Evolutionary conservation across 2,113 vertebrate species (phyloP).

Genomic region (Leucopsar rothschildi): DNA sequence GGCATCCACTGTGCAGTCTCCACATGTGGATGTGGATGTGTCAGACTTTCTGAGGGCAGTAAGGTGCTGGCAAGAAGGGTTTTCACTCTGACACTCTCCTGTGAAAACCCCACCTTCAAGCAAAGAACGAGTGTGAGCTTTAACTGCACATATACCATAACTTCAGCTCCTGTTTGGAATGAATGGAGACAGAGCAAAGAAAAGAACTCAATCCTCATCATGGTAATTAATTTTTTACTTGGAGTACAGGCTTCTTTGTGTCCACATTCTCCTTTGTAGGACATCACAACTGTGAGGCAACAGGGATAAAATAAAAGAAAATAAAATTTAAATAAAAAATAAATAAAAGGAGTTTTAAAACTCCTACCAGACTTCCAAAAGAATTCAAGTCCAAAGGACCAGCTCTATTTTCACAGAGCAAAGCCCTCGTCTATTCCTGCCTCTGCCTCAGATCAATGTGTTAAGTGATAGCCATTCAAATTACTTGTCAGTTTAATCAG

Average conservation of each 20-base stretch:
- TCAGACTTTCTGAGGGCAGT: background rate
- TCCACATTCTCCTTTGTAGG: background rate
- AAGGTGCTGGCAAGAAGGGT: background rate
- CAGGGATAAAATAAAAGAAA: background rate
- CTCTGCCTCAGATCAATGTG: conserved; percentile 73
- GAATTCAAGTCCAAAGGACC: background rate
- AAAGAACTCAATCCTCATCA: background rate
- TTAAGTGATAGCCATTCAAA: conserved; percentile 79
- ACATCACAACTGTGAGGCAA: background rate
- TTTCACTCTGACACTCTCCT: background rate
- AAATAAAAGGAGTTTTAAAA: background rate
- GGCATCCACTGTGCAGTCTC: background rate
- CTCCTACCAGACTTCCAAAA: background rate
- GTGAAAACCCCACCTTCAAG: background rate
- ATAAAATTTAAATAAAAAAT: background rate
- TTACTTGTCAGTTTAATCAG: conserved; percentile 81
- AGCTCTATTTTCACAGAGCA: background rate
- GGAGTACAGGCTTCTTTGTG: background rate
- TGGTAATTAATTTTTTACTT: background rate
- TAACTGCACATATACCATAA: background rate
- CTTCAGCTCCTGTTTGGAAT: background rate
- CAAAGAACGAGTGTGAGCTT: background rate
- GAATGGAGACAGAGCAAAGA: background rate
- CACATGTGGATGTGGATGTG: background rate
- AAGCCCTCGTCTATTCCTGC: background rate